Conservation (phyloP, 2,113 vertebrate genomes). For the Octodon degus region DNA sequence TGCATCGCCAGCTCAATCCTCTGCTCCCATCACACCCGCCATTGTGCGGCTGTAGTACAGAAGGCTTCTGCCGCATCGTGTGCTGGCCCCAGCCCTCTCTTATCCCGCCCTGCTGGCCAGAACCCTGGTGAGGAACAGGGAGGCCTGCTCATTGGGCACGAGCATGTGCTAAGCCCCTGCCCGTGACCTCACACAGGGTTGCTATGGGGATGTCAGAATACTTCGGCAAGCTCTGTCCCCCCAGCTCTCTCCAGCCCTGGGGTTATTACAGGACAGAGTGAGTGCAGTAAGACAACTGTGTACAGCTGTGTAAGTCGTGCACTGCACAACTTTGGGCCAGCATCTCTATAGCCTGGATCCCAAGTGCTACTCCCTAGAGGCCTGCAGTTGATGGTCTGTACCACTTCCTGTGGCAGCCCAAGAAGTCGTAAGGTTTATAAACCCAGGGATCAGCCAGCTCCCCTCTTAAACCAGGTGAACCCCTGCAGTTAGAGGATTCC, state of each 20-base stretch:
- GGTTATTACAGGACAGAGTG: slow-evolving; percentile 84
- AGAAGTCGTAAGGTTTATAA: neutral
- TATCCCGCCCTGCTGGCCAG: neutral
- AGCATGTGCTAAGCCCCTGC: slow-evolving; percentile 84
- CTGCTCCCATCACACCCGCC: neutral
- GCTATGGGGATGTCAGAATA: slow-evolving; percentile 83
- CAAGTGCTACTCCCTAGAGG: neutral
- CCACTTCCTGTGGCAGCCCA: neutral
- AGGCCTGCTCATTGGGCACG: slow-evolving; percentile 71
- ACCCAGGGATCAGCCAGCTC: neutral
- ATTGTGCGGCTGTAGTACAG: accelerated
- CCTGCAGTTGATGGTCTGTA: neutral
- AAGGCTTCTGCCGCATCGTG: neutral
- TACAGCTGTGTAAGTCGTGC: neutral
- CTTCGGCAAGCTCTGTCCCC: slow-evolving; percentile 78
- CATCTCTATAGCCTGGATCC: neutral
- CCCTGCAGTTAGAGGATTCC: neutral
- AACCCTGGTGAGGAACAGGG: slow-evolving; percentile 20
- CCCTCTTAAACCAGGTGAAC: neutral
- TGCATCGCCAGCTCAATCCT: no score
- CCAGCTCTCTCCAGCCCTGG: slow-evolving; percentile 44
- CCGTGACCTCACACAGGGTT: slow-evolving; percentile 85
- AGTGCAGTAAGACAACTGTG: neutral
- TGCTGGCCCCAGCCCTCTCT: neutral
- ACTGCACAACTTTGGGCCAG: neutral